Conservation (phyloP, 2,113 vertebrate genomes). For the Edolisoma coerulescens region DNA sequence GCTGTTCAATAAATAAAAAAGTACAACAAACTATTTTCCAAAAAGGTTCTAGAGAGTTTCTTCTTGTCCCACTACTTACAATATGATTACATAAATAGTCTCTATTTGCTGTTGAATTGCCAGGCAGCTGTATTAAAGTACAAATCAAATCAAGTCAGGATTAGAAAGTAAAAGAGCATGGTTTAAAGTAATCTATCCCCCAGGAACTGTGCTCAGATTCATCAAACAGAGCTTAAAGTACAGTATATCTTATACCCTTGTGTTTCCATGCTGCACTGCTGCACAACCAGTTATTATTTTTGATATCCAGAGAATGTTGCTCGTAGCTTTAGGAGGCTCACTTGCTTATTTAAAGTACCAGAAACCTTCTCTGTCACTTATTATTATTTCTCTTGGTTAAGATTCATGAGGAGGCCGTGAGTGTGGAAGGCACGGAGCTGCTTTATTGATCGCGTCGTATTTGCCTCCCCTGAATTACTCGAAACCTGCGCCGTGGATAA, state of each 20-base stretch:
- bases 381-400: constrained; percentile 77
- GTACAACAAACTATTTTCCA: constrained; percentile 84
- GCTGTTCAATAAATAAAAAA: constrained; percentile 85
- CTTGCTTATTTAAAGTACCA: constrained; percentile 80
- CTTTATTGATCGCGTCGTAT: constrained; percentile 53
- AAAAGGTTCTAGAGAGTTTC: constrained; percentile 83
- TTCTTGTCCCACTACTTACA: constrained; percentile 83
- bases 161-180: constrained; percentile 90
- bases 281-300: constrained; percentile 83
- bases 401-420: constrained; percentile 65
- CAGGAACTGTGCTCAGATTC: constrained; percentile 87
- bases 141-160: constrained; percentile 91
- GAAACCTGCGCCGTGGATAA: background rate
- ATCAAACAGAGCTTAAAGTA: constrained; percentile 90
- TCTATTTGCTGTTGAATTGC: constrained; percentile 87
- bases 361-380: constrained; percentile 68
- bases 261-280: constrained; percentile 75
- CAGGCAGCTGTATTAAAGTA: constrained; percentile 86
- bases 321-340: constrained; percentile 77
- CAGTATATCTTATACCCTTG: constrained; percentile 83
- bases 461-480: constrained; percentile 56
- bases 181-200: constrained; percentile 91
- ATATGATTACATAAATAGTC: constrained; percentile 89
- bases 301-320: constrained; percentile 81
- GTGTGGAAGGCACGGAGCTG: constrained; percentile 40